Evolutionary conservation across 2,113 vertebrate genomes (phyloP).

Genomic region (Acanthochromis polyacanthus): DNA sequence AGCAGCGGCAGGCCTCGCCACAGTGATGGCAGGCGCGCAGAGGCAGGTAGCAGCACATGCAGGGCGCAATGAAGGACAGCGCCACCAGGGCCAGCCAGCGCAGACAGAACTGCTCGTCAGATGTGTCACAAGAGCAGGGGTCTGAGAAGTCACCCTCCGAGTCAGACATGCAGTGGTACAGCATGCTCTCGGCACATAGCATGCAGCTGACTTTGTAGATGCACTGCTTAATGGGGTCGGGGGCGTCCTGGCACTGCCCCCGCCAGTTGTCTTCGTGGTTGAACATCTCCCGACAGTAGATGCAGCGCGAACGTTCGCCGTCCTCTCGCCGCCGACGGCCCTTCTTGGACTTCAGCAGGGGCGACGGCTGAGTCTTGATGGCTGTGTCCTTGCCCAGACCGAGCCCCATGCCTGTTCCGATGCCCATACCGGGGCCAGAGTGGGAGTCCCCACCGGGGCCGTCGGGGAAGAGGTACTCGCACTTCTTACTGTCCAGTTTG

Average conservation of each 20-base stretch:
- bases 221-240: constrained; percentile 97
- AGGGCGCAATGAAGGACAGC: constrained; percentile 95
- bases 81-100: constrained; percentile 98
- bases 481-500: constrained; percentile 96
- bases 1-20: constrained; percentile 96
- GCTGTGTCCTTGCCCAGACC: constrained; percentile 88
- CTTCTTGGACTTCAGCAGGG: constrained; percentile 91
- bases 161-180: constrained; percentile 99
- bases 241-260: constrained; percentile 97
- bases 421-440: constrained; percentile 79
- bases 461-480: constrained; percentile 93
- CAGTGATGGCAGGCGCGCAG: constrained; percentile 97
- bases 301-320: constrained; percentile 96
- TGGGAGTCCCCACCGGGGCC: constrained; percentile 88
- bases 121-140: constrained; percentile 98
- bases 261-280: constrained; percentile 98
- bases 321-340: constrained; percentile 96
- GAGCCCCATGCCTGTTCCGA: constrained; percentile 82
- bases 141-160: constrained; percentile 99
- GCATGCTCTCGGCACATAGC: constrained; percentile 99
- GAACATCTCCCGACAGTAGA: constrained; percentile 99
- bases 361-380: constrained; percentile 94
- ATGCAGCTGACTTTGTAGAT: constrained; percentile 99
- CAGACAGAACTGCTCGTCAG: constrained; percentile 98
- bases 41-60: constrained; percentile 99